Evolutionary conservation across 53 echinoderm and acorn worm genomes (phyloP).

Genomic region (Stichopus horrens): DNA sequence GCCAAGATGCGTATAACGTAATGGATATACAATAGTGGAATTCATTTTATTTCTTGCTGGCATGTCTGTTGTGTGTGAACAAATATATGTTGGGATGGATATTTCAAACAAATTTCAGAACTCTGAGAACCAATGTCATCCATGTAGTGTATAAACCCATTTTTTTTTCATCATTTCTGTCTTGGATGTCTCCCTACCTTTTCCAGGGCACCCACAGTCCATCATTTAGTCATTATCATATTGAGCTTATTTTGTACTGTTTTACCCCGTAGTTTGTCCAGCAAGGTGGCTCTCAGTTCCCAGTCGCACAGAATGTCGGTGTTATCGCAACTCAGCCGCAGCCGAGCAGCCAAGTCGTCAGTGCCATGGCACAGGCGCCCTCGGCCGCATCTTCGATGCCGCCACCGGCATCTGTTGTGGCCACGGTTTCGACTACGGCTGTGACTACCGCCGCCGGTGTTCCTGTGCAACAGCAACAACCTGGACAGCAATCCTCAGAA

Average conservation of each 20-base stretch:
- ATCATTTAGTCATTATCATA: too few relatives aligned
- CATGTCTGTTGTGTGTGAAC: too few relatives aligned
- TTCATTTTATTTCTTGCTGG: too few relatives aligned
- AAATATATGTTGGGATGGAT: too few relatives aligned
- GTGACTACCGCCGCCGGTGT: background rate
- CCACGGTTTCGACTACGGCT: background rate
- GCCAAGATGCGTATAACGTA: too few relatives aligned
- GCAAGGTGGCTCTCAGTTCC: conserved; percentile 24
- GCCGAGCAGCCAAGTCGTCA: background rate
- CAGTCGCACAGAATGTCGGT: background rate
- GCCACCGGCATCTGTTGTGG: background rate
- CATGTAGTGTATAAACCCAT: too few relatives aligned
- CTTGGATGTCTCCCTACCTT: too few relatives aligned
- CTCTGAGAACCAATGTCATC: too few relatives aligned
- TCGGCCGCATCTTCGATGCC: background rate
- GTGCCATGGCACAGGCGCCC: background rate
- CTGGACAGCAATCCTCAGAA: conserved; percentile 28
- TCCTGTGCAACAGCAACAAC: conserved; percentile 5
- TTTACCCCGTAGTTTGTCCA: conserved; percentile 14
- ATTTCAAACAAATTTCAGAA: too few relatives aligned
- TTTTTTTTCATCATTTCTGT: too few relatives aligned
- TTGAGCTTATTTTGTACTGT: background rate
- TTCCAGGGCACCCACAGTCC: too few relatives aligned
- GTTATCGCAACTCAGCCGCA: background rate
- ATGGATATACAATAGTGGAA: too few relatives aligned